Evolutionary conservation across 2,797 vertebrate genomes (phyloP), one percentile per base, ranked within the genome.

Genomic region (Amazona finschi): DNA sequence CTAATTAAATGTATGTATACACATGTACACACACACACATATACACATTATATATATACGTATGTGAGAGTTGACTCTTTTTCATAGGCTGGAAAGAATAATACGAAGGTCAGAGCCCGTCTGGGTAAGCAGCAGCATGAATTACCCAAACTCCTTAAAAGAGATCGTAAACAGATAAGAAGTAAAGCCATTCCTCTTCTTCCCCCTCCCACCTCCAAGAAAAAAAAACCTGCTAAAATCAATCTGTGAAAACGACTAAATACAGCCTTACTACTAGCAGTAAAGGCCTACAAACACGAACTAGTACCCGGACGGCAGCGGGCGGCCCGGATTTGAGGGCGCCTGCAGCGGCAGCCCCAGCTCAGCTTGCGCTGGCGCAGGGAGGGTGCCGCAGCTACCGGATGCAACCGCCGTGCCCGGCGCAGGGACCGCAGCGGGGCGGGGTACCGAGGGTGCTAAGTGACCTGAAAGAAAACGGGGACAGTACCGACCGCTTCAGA

Each of bases 181-280:
- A n/a, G 11, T 5, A 67, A 72, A 20, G 28, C 41, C 9, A 1
- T 27, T 38, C 25, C 14, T 36, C 39, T 20, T 62, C 43, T 25
- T 9, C 21, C 6, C 47, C 28, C 39, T 22, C 41, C 6, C 65
- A 80, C 33, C 36, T 19, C 7, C 11, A 17, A 8, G 15, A 33
- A 52, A n/a, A 1, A 11, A 44, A 44, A 12, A 12, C 20, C 39
- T 17, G 41, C n/a, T 49, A n/a, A 39, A 36, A 43, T 4, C 20
- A 44, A 36, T 21, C 30, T 30, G 33, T 7, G 44, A 2, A 39
- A 27, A 17, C 14, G 7, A 14, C 69, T 28, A 12, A 44, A 25
- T 3, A 11, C 25, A 28, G 11, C 1, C 36, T 16, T 15, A 6
- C 12, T 20, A 1, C 2, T 3, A 2, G 30, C 6, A 64, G 41